phyloP scores from a whole-genome alignment of 1,140 invertebrate species.

The Macrocentrus cingulum region DNA sequence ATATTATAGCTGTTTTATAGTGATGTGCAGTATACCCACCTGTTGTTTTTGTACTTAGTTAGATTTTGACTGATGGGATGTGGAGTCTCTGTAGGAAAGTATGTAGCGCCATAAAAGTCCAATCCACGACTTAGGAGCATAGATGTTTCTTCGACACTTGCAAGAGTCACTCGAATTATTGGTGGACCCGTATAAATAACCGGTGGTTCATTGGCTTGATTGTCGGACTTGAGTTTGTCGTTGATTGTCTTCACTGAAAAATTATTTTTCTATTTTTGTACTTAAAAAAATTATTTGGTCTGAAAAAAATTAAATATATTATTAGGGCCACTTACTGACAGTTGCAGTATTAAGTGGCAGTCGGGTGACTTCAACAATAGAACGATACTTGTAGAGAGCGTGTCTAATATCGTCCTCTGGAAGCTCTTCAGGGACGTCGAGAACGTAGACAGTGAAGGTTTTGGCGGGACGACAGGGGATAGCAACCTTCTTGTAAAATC shows the following conservation, averaged over 20 bases:
- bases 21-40: constrained; percentile 44
- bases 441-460: constrained; percentile 77
- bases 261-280: constrained; percentile 20
- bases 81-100: constrained; percentile 78
- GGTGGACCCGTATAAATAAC: constrained; percentile 59
- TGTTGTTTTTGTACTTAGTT: constrained; percentile 61
- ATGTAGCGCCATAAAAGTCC: constrained; percentile 83
- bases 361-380: constrained; percentile 74
- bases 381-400: constrained; percentile 76
- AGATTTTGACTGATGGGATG: constrained; percentile 61
- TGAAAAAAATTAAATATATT: constrained; percentile 19
- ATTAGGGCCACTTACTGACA: constrained; percentile 55
- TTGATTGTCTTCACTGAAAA: constrained; percentile 52
- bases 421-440: constrained; percentile 78
- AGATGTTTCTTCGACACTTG: constrained; percentile 78
- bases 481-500: constrained; percentile 78
- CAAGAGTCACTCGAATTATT: constrained; percentile 73
- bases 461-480: constrained; percentile 81
- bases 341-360: constrained; percentile 58
- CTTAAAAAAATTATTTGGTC: constrained; percentile 20
- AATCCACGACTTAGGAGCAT: constrained; percentile 77
- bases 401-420: constrained; percentile 81
- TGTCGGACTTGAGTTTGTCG: constrained; percentile 53
- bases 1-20: too few species aligned
- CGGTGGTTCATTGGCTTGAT: constrained; percentile 61